A percentile compares a stretch with the other conserved stretches of the same genome.
phyloP scores from a whole-genome alignment of 2,888 invertebrate genomes.

The Agrochola macilenta region DNA sequence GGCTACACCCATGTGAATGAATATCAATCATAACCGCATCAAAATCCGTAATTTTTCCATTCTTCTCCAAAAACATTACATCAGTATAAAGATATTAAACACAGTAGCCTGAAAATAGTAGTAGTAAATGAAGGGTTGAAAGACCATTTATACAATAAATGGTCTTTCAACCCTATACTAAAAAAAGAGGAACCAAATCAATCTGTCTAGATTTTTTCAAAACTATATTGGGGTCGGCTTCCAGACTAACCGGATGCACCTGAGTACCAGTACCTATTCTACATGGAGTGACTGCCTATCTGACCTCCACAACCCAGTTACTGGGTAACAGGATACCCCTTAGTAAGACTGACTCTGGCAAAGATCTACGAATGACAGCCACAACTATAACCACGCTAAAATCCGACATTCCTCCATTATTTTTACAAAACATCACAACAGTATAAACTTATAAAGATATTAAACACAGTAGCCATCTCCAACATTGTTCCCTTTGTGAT shows the following conservation, averaged over 20 bases:
- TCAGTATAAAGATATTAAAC: slow-evolving; percentile 21
- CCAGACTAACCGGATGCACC: too few relatives aligned
- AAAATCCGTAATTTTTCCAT: too few relatives aligned
- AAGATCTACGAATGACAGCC: background rate
- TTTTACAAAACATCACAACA: slow-evolving; percentile 13
- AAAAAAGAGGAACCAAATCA: slow-evolving; percentile 17
- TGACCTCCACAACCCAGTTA: too few relatives aligned
- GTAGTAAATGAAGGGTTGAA: background rate
- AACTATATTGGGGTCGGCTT: background rate
- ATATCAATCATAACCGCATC: too few relatives aligned
- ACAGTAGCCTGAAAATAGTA: too few relatives aligned
- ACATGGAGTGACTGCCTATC: too few relatives aligned
- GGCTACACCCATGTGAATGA: too few relatives aligned
- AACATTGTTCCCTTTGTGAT: slow-evolving; percentile 32
- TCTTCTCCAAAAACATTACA: background rate
- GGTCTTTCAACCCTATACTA: slow-evolving; percentile 43
- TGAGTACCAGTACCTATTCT: too few relatives aligned
- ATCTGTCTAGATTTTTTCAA: background rate
- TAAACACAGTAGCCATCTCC: slow-evolving; percentile 44
- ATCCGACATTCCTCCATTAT: background rate
- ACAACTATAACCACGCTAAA: slow-evolving; percentile 5
- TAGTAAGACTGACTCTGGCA: background rate
- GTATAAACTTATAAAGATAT: slow-evolving; percentile 23
- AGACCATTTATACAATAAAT: slow-evolving; percentile 7
- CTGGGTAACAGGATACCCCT: too few relatives aligned